phyloP scores from a whole-genome alignment of 1,140 invertebrate genomes.

The Pantala flavescens region DNA sequence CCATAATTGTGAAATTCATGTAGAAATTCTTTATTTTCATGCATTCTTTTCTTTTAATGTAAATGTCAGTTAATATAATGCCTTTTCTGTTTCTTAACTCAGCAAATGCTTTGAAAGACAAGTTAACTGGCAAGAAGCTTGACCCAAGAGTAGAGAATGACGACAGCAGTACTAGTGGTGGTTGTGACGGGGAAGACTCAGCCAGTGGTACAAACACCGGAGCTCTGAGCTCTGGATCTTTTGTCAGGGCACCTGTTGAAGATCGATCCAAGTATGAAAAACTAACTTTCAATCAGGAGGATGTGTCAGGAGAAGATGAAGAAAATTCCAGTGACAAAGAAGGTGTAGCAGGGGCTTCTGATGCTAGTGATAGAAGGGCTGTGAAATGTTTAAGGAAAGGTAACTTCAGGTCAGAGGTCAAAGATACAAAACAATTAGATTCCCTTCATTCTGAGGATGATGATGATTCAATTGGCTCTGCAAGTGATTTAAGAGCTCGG shows the following conservation, averaged over 20 bases:
- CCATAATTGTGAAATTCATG: no score
- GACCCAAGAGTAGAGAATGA: background rate
- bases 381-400: background rate
- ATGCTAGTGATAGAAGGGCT: constrained; percentile 17
- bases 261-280: constrained; percentile 73
- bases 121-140: background rate
- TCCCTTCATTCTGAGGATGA: constrained; percentile 26
- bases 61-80: background rate
- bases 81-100: background rate
- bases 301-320: constrained; percentile 45
- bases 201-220: background rate
- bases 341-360: constrained; percentile 20
- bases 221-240: constrained; percentile 33
- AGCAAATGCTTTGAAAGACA: background rate
- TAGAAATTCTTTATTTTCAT: background rate
- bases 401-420: constrained; percentile 19
- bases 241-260: constrained; percentile 53
- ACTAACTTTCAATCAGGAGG: constrained; percentile 47
- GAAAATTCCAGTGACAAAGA: constrained; percentile 31
- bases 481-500: constrained; percentile 54
- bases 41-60: background rate
- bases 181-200: background rate
- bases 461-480: constrained; percentile 64
- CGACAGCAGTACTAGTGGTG: constrained; percentile 7
- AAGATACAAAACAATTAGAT: constrained; percentile 20